Evolutionary conservation across 2,797 vertebrate genomes (phyloP).

Genomic region (Platalea minor): DNA sequence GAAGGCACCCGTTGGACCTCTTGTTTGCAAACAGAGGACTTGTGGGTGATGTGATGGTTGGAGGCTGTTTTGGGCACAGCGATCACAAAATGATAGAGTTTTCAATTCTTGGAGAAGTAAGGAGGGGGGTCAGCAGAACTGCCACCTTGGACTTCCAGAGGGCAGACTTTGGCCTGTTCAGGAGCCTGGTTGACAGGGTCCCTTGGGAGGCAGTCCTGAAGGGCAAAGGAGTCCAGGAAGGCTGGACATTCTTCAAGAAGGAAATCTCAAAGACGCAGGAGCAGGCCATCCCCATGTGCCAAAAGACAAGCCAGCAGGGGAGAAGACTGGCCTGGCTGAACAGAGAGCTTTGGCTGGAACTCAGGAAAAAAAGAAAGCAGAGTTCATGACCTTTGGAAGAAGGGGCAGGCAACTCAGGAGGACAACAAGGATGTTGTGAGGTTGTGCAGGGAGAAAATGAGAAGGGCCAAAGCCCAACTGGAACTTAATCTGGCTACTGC

Average conservation of each 20-base stretch:
- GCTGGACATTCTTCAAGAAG: background rate
- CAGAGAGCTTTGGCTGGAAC: background rate
- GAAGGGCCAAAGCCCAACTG: background rate
- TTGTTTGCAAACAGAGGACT: background rate
- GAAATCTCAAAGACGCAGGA: background rate
- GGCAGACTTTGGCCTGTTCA: background rate
- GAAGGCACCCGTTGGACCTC: background rate
- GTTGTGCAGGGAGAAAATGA: background rate
- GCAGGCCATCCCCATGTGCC: background rate
- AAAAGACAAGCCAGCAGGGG: rapidly evolving
- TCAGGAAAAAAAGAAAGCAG: background rate
- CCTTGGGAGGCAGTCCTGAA: background rate
- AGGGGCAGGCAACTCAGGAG: background rate
- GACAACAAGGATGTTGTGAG: background rate
- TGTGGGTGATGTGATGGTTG: background rate
- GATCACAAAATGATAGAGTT: rapidly evolving
- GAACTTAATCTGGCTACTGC: background rate
- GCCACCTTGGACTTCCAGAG: background rate
- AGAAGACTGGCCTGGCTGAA: background rate
- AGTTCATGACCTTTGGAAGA: background rate
- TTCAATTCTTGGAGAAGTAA: background rate
- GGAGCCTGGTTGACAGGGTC: background rate
- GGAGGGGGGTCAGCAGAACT: background rate
- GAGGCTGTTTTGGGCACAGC: background rate
- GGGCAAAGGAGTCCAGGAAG: background rate